A percentile compares a stretch with the other conserved stretches of the same genome.
phyloP scores from a whole-genome alignment of 2,888 invertebrate genomes.

The Cheilosia urbana region DNA sequence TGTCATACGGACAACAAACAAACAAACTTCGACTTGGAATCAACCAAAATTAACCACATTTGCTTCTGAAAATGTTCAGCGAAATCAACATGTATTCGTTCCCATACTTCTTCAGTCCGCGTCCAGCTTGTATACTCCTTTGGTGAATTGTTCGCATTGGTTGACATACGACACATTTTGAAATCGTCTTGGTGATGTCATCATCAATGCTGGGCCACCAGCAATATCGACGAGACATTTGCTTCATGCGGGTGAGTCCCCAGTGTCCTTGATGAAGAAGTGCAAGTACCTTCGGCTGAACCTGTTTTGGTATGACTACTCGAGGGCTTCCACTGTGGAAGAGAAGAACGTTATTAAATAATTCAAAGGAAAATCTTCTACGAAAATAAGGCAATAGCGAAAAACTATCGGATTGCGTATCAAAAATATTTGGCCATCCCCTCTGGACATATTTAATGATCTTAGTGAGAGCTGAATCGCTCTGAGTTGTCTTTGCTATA shows the following conservation, averaged over 20 bases:
- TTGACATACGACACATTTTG: conserved; percentile 6
- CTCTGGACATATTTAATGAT: conserved; percentile 6
- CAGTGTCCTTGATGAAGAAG: conserved; percentile 42
- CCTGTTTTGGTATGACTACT: conserved; percentile 4
- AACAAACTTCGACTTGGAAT: conserved; percentile 43
- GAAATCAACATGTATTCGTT: conserved; percentile 32
- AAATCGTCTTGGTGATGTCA: conserved; percentile 14
- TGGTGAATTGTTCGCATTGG: not conserved
- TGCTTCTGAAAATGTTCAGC: conserved; percentile 26
- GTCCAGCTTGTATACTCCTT: conserved; percentile 8
- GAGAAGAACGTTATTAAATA: conserved; percentile 4
- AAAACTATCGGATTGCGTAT: not conserved
- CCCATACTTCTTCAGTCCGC: conserved; percentile 29
- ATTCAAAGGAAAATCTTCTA: conserved; percentile 5
- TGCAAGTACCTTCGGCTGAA: conserved; percentile 1
- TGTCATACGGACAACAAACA: conserved; percentile 27
- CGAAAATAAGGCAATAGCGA: conserved; percentile 14
- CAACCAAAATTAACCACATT: conserved; percentile 42
- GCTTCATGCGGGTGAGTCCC: conserved; percentile 27
- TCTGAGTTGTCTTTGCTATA: conserved; percentile 1
- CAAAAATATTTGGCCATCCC: conserved; percentile 3
- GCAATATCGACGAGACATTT: conserved; percentile 5
- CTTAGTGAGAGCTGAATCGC: not conserved
- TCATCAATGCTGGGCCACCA: conserved; percentile 15
- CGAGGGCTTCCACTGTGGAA: conserved; percentile 13